Conservation (phyloP, 2,113 vertebrate species). For the Hirundichthys speculiger region DNA sequence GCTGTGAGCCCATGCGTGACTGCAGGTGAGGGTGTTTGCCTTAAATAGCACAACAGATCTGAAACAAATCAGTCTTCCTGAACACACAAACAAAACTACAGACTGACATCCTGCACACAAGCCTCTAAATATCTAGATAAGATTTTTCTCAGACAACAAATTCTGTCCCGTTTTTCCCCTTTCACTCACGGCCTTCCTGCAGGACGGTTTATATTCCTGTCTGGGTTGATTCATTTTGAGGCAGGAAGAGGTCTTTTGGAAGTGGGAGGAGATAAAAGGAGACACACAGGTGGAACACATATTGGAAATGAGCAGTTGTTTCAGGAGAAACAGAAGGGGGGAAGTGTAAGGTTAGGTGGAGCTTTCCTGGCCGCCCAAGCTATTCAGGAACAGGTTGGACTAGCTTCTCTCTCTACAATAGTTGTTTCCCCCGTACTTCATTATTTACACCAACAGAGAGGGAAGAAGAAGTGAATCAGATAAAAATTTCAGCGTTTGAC, state of each 20-base stretch:
- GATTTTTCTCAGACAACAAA: neutral
- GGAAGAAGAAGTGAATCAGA: constrained; percentile 5
- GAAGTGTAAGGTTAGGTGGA: constrained; percentile 45
- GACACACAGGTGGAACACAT: constrained; percentile 50
- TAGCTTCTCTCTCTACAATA: constrained; percentile 54
- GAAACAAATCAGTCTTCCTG: constrained; percentile 17
- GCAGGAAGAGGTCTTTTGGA: constrained; percentile 1
- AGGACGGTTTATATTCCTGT: neutral
- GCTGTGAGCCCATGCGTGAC: neutral
- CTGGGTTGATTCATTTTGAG: neutral
- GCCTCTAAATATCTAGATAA: constrained; percentile 18
- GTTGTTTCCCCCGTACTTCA: neutral
- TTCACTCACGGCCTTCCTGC: neutral
- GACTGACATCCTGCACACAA: neutral
- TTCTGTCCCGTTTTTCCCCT: constrained; percentile 14
- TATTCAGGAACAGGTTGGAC: constrained; percentile 66
- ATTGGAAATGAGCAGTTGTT: constrained; percentile 25
- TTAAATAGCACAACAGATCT: constrained; percentile 28
- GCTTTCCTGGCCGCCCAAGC: neutral
- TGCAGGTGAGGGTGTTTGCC: neutral
- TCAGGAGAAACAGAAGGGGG: constrained; percentile 21
- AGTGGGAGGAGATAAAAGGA: constrained; percentile 25
- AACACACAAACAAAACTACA: neutral
- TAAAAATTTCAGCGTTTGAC: constrained; percentile 3
- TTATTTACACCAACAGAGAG: constrained; percentile 6